phyloP scores from a whole-genome alignment of 2,113 vertebrate genomes.

The Bothrops jararaca region DNA sequence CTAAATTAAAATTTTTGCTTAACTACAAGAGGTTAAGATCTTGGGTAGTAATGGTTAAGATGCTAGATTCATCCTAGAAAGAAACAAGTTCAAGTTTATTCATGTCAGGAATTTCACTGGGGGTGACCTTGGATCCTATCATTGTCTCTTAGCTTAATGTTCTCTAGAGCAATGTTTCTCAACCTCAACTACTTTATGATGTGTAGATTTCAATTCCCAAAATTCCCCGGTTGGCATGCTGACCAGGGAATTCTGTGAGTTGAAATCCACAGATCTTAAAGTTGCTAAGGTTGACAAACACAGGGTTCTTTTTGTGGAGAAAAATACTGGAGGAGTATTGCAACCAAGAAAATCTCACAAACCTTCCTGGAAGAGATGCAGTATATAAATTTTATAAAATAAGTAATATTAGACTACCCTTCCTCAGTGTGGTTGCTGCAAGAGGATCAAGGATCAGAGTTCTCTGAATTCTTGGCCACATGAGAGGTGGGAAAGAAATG shows the following conservation, averaged over 20 bases:
- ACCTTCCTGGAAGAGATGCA: not conserved
- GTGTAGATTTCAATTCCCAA: not conserved
- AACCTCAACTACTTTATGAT: not conserved
- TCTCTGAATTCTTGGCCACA: not conserved
- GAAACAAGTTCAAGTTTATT: not conserved
- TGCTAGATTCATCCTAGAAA: not conserved
- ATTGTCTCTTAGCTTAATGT: not conserved
- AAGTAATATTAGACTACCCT: not conserved
- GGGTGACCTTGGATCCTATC: not conserved
- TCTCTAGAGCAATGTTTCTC: not conserved
- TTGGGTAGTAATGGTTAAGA: not conserved
- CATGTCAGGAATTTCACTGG: not conserved
- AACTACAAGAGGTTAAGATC: not conserved
- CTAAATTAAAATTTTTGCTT: not conserved
- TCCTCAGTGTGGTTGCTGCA: not conserved
- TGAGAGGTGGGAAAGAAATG: not conserved
- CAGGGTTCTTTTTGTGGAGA: not conserved
- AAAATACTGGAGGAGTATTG: not conserved
- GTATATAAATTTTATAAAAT: not conserved
- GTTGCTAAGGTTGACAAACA: not conserved
- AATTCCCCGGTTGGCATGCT: not conserved
- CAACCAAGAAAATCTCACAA: not conserved
- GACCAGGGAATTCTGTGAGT: not conserved
- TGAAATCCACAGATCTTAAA: not conserved
- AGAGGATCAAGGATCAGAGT: not conserved